Conservation (phyloP, 2,888 invertebrate genomes). For the Lithophane socia region DNA sequence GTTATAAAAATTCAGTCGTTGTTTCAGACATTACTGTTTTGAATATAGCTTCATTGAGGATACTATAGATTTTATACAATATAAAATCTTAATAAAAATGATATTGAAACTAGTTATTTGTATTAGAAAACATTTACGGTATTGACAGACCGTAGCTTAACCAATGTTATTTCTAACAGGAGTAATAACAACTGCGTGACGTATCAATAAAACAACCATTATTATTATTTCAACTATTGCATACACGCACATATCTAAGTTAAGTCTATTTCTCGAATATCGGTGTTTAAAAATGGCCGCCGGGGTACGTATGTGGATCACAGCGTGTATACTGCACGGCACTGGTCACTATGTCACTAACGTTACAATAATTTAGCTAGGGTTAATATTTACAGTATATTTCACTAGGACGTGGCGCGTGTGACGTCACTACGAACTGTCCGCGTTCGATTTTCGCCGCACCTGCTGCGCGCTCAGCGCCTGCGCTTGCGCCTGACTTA, state of each 20-base stretch:
- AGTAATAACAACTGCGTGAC: conserved; percentile 49
- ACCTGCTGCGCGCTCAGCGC: conserved; percentile 85
- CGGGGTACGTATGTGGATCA: conserved; percentile 73
- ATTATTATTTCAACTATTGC: conserved; percentile 48
- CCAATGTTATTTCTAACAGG: conserved; percentile 49
- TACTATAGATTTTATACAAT: conserved; percentile 51
- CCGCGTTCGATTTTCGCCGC: conserved; percentile 88
- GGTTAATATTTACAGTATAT: conserved; percentile 77
- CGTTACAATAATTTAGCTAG: conserved; percentile 74
- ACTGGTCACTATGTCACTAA: conserved; percentile 70
- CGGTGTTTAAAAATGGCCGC: conserved; percentile 67
- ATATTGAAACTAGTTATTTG: conserved; percentile 55
- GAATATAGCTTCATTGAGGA: conserved; percentile 63
- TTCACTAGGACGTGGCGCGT: conserved; percentile 70
- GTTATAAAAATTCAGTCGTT: conserved; percentile 62
- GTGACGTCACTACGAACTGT: conserved; percentile 85
- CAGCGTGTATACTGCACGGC: conserved; percentile 73
- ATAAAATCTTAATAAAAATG: no score
- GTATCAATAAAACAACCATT: conserved; percentile 60
- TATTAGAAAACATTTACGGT: conserved; percentile 60
- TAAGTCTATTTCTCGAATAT: conserved; percentile 66
- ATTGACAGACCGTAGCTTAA: conserved; percentile 49
- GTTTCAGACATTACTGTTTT: conserved; percentile 57
- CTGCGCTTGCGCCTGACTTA: conserved; percentile 85
- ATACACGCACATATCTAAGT: conserved; percentile 58